Evolutionary conservation across 2,797 vertebrate species (phyloP), one percentile per base, ranked within the genome.

Genomic region (Halcyon badia): DNA sequence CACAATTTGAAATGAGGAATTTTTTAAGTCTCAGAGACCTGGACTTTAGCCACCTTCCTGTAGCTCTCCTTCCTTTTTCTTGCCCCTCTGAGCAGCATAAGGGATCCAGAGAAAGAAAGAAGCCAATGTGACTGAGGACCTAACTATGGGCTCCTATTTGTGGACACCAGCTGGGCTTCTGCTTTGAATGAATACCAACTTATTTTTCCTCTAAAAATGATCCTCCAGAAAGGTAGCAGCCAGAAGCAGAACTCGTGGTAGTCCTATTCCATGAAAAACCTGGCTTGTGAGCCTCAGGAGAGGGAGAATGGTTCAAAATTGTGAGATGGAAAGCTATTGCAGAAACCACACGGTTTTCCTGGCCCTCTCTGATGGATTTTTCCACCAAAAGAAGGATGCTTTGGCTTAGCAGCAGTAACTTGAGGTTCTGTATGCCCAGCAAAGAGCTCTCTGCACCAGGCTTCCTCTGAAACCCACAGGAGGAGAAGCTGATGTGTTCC

Each of bases 261-360:
- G 33, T 37, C 31, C 16, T 0, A 2, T 20, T 82, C 17, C 2
- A 2, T 33, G 57, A 77, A 83, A 95, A 94, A 65, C 25, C 49
- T 83, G 61, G 19, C 37, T 72, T 86, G 58, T 70, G 71, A 81
- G 65, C 66, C 71, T 93, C 54, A 20, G 61, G 61, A 91, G 19
- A 49, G 30, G 22, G 18, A 83, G 28, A 83, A 39, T 18, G 4
- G 16, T 52, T 95, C 70, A 91, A 46, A 93, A 79, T 16, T 51
- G 12, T 16, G 33, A 93, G 91, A 77, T 48, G 79, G 39, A 93
- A 86, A 79, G 30, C 42, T 82, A 18, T 44, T 94, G 76, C 79
- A 91, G 65, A 95, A 95, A 83, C 87, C 89, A 76, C 83, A 77
- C 14, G 11, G 57, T 79, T 94, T 97, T 96, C 58, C 72, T 95